These are phyloP conservation scores for Riptortus pedestris DNA, from an alignment of 1,140 invertebrate species.

Conservation along the genomic window DNA sequence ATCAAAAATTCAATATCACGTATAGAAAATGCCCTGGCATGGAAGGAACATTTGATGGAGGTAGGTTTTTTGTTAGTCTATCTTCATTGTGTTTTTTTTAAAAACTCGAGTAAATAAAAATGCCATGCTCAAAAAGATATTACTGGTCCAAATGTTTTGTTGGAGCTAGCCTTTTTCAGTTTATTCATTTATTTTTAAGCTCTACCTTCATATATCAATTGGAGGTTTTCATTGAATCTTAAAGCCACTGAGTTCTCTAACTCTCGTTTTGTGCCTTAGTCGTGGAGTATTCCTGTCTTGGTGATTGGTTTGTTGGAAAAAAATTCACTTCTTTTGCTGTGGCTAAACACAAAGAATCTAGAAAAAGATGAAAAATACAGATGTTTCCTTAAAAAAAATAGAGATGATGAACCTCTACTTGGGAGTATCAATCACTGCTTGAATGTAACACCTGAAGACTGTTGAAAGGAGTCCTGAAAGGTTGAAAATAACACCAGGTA, in stretches of 20 bases:
- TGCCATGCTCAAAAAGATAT: slow-evolving; percentile 8
- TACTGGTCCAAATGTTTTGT: background rate
- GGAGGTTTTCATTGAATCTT: too few species aligned
- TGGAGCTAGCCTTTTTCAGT: too few species aligned
- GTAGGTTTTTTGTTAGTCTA: slow-evolving; percentile 40
- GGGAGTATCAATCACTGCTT: slow-evolving; percentile 80
- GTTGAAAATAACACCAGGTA: slow-evolving; percentile 72
- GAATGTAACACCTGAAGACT: slow-evolving; percentile 87
- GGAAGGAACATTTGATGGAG: slow-evolving; percentile 74
- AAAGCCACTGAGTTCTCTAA: too few species aligned
- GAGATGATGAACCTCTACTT: slow-evolving; percentile 85
- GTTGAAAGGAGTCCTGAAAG: slow-evolving; percentile 87
- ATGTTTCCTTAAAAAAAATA: slow-evolving; percentile 86
- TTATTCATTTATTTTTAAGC: too few species aligned
- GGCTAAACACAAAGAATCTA: slow-evolving; percentile 85
- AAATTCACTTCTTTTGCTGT: slow-evolving; percentile 93
- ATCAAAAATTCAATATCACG: slow-evolving; percentile 93
- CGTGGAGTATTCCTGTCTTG: slow-evolving; percentile 85
- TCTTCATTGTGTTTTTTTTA: slow-evolving; percentile 8
- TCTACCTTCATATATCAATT: too few species aligned
- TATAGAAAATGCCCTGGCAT: slow-evolving; percentile 80
- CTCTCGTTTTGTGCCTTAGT: slow-evolving; percentile 41
- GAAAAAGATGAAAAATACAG: slow-evolving; percentile 87
- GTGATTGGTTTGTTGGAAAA: slow-evolving; percentile 90
- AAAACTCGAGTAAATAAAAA: slow-evolving; percentile 22